Conservation (phyloP, 1,140 invertebrate species). For the Zaprionus kolodkinae region DNA sequence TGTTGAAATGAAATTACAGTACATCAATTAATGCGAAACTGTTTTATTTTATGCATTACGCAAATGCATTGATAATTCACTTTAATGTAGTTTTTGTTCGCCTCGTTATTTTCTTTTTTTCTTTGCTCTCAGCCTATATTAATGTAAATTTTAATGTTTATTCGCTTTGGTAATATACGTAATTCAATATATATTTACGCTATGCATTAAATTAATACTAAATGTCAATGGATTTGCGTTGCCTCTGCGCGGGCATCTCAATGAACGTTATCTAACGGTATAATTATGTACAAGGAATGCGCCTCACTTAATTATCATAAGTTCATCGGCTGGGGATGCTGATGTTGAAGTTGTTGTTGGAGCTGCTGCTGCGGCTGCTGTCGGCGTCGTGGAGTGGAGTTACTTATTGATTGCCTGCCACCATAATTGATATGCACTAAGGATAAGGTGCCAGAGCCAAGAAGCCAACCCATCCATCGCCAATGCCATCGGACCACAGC, state of each 20-base stretch:
- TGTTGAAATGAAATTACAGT: constrained; percentile 39
- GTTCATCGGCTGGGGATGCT: not conserved
- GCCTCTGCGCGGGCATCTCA: not conserved
- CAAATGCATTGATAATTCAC: constrained; percentile 59
- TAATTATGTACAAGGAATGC: constrained; percentile 46
- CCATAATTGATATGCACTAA: constrained; percentile 76
- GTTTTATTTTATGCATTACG: constrained; percentile 42
- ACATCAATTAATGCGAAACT: constrained; percentile 40
- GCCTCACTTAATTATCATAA: constrained; percentile 71
- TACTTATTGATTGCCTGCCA: constrained; percentile 37
- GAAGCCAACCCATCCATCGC: constrained; percentile 62
- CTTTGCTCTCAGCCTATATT: constrained; percentile 22
- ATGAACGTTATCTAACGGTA: constrained; percentile 42
- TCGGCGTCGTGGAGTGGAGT: constrained; percentile 14
- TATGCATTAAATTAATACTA: constrained; percentile 76
- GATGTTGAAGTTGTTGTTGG: constrained; percentile 7
- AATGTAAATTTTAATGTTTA: constrained; percentile 23
- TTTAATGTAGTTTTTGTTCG: constrained; percentile 15
- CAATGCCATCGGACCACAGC: constrained; percentile 49
- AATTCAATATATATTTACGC: constrained; percentile 59
- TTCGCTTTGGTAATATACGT: constrained; percentile 47
- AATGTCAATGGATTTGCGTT: constrained; percentile 46
- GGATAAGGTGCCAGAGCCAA: constrained; percentile 38
- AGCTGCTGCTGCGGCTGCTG: constrained; percentile 18
- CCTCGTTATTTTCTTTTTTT: not conserved